phyloP scores from a whole-genome alignment of 2,888 invertebrate genomes.

The Microctonus aethiopoides region DNA sequence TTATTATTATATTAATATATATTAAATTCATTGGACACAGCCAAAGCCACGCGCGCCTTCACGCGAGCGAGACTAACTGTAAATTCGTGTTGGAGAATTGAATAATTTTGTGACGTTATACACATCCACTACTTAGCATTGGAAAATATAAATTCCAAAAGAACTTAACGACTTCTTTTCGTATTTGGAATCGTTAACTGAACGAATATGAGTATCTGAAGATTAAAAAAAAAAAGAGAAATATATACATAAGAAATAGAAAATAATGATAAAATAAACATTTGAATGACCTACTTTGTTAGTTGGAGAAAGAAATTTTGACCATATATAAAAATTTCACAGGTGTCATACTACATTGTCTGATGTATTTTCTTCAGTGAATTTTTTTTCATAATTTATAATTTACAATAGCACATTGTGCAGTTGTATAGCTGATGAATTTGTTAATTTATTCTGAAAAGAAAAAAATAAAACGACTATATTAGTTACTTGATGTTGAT shows the following conservation, averaged over 20 bases:
- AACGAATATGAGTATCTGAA: not conserved
- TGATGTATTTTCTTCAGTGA: not conserved
- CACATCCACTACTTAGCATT: not conserved
- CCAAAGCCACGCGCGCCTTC: not conserved
- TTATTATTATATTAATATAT: not conserved
- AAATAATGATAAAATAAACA: not conserved
- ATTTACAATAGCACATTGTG: no score
- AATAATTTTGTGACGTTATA: constrained; percentile 19
- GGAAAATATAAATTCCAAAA: constrained; percentile 24
- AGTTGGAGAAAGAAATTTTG: not conserved
- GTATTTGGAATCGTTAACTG: not conserved
- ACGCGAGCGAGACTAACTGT: constrained; percentile 30
- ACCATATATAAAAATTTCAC: not conserved
- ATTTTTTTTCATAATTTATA: not conserved
- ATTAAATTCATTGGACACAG: not conserved
- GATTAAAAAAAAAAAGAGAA: not conserved
- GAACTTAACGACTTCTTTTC: constrained; percentile 1
- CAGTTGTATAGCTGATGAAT: no score
- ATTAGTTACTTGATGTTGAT: no score
- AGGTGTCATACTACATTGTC: not conserved
- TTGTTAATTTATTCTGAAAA: no score
- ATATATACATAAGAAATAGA: not conserved
- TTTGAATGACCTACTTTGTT: not conserved
- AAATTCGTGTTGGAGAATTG: constrained; percentile 27
- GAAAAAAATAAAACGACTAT: no score